phyloP scores from a whole-genome alignment of 1,140 invertebrate species.

The honey bee (Apis mellifera) region Amel_HAv3.1 CM009932.2:16055501-16056000 shows the following conservation, averaged over 20 bases:
- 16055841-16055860: background rate
- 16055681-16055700: conserved; percentile 74
- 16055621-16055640: conserved; percentile 78
- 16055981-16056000: background rate
- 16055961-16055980: too few relatives aligned
- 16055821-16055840: background rate
- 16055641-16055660: conserved; percentile 66
- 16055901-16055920: background rate
- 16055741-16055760: conserved; percentile 5
- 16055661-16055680: conserved; percentile 71
- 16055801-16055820: background rate
- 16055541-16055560: conserved; percentile 64
- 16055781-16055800: background rate
- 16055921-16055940: background rate
- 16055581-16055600: conserved; percentile 73
- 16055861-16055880: background rate
- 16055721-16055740: conserved; percentile 76
- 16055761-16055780: background rate
- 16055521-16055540: conserved; percentile 69
- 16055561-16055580: conserved; percentile 58
- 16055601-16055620: conserved; percentile 76
- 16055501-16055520: conserved; percentile 72
- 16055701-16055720: conserved; percentile 76
- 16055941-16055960: background rate
- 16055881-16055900: background rate